phyloP scores from a whole-genome alignment of 2,113 vertebrate species.

The Macquaria ambigua region DNA sequence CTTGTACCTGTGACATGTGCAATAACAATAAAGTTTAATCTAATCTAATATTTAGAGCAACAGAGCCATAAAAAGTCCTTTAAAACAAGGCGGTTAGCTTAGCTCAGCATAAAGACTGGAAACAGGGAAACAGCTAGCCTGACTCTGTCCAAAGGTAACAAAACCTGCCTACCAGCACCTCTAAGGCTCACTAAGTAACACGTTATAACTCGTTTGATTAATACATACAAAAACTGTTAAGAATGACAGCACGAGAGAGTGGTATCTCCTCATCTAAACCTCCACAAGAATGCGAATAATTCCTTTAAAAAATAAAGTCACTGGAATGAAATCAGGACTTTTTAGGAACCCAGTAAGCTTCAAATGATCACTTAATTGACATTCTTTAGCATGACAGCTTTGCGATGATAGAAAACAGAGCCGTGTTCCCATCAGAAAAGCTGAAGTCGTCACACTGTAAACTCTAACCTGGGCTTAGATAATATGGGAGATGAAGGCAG shows the following conservation, averaged over 20 bases:
- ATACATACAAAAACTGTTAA: not conserved
- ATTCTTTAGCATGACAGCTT: not conserved
- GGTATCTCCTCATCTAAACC: too few species aligned
- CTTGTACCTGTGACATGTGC: too few species aligned
- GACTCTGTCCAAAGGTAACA: not conserved
- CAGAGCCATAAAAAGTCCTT: too few species aligned
- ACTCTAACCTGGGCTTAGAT: constrained; percentile 23
- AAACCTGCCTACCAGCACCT: not conserved
- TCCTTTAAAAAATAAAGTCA: not conserved
- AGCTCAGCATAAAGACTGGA: not conserved
- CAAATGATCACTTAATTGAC: not conserved
- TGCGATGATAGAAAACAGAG: constrained; percentile 18
- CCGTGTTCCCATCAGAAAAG: not conserved
- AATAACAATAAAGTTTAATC: too few species aligned
- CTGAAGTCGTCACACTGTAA: constrained; percentile 11
- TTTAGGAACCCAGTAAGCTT: not conserved
- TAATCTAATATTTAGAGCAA: not conserved
- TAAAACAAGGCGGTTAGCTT: not conserved
- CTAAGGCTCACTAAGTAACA: not conserved
- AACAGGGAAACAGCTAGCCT: not conserved
- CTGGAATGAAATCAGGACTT: not conserved
- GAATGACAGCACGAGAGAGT: too few species aligned
- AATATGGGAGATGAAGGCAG: constrained; percentile 1
- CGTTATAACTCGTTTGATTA: not conserved
- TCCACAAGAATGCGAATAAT: not conserved